phyloP scores from a whole-genome alignment of 2,113 vertebrate species.

The Myotis yumanensis region DNA sequence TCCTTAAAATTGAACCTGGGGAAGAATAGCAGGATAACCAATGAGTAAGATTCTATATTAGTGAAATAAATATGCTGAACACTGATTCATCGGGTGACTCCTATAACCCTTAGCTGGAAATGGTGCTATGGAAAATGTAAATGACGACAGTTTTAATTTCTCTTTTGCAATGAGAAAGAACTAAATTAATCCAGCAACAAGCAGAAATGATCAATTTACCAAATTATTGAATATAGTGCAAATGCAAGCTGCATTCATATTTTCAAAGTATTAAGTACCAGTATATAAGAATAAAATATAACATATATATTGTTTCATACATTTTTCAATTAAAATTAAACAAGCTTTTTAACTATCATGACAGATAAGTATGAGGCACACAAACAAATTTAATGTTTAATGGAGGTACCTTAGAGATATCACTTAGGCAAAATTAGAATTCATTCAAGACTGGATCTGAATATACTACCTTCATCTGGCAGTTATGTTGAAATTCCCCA shows the following conservation, averaged over 20 bases:
- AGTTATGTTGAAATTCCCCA: not conserved
- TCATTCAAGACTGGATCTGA: not conserved
- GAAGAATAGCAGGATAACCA: not conserved
- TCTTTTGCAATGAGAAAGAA: not conserved
- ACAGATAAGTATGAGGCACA: not conserved
- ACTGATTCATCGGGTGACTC: conserved; percentile 1
- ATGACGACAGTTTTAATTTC: not conserved
- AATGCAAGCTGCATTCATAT: not conserved
- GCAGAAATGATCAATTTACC: not conserved
- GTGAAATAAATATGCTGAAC: not conserved
- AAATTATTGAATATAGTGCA: not conserved
- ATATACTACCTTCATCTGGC: not conserved
- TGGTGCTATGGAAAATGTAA: not conserved
- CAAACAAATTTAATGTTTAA: not conserved
- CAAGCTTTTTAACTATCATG: not conserved
- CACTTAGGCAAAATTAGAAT: not conserved
- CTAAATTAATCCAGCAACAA: not conserved
- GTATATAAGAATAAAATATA: not conserved
- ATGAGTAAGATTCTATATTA: conserved; percentile 51
- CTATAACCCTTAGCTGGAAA: not conserved
- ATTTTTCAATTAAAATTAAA: conserved; percentile 31
- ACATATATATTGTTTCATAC: not conserved
- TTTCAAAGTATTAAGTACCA: not conserved
- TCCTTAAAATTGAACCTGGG: not conserved
- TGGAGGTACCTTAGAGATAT: not conserved